Conservation (phyloP, 2,888 invertebrate genomes). For the Cosmopolites sordidus region DNA sequence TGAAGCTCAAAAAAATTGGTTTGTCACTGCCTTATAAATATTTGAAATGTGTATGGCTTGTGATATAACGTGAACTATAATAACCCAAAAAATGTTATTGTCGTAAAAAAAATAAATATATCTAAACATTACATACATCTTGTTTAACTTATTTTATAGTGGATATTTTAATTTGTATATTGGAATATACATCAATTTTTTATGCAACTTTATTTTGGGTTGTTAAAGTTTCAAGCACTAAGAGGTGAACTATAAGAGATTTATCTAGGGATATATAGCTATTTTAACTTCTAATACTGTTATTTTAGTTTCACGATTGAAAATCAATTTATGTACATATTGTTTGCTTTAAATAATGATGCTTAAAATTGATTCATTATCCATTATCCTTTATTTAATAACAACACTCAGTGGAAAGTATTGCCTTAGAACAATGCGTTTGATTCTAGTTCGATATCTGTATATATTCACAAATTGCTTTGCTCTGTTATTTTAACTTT, state of each 20-base stretch:
- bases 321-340: conserved; percentile 14
- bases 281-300: conserved; percentile 11
- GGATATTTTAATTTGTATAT: too few relatives aligned
- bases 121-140: too few relatives aligned
- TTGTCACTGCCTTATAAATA: conserved; percentile 8
- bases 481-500: not conserved
- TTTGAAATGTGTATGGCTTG: too few relatives aligned
- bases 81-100: too few relatives aligned
- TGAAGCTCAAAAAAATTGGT: conserved; percentile 3
- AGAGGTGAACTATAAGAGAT: conserved; percentile 8
- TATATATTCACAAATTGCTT: not conserved
- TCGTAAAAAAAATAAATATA: too few relatives aligned
- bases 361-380: not conserved
- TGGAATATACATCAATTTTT: too few relatives aligned
- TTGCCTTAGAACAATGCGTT: not conserved
- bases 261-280: not conserved
- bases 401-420: not conserved
- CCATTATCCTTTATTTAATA: not conserved
- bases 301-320: conserved; percentile 1
- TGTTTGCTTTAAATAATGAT: conserved; percentile 9
- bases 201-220: not conserved
- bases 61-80: too few relatives aligned
- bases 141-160: too few relatives aligned
- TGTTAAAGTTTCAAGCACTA: not conserved
- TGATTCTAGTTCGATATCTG: not conserved